Base-by-base conservation (phyloP, 2,113 vertebrate genomes). In the Zapornia atra region DNA sequence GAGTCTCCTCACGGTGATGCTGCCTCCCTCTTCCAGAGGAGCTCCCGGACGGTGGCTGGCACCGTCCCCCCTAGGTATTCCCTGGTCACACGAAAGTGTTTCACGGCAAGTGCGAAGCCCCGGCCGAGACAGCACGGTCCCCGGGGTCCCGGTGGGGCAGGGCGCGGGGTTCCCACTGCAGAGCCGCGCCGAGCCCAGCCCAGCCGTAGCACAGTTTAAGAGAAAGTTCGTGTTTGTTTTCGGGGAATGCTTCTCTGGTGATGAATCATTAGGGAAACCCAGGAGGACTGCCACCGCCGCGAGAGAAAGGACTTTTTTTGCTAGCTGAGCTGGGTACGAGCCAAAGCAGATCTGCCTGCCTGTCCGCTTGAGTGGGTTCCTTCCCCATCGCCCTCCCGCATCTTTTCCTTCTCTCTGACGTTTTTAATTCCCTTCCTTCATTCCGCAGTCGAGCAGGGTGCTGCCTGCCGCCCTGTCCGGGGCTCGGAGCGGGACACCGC, bases 231-330 rank as follows among this genome's bases (percentile, higher is more conserved):
- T 17, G 24, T 17, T 53, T 10, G 7, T 85, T 68, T 84, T 69
- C 51, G 26, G 86, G 61, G 75, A 76, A 69, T 26, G 75, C 76
- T 79, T 31, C 73, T n/a, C 16, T 8, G 9, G 29, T 46, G 0
- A 1, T 90, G 79, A 88, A 44, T 95, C 94, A 82, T 22, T 6
- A 88, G 65, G 91, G 79, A 85, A 96, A 13, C 88, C 86, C 79
- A 38, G 69, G 59, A 69, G 66, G 48, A 9, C 36, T 21, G 79
- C 38, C 44, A 22, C 15, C 10, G 19, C 61, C 10, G 12, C 14
- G 18, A 42, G 14, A 44, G 21, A n/a, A 8, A 54, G 31, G n/a
- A 9, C 7, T 31, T 44, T 38, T 57, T 31, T 15, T 59, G 50
- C 53, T 54, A 11, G 29, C 40, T 34, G 20, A 33, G 29, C 77